These are phyloP conservation scores for Polydrusus tereticollis DNA, from an alignment of 2,888 invertebrate genomes.

Conservation along the genomic window DNA sequence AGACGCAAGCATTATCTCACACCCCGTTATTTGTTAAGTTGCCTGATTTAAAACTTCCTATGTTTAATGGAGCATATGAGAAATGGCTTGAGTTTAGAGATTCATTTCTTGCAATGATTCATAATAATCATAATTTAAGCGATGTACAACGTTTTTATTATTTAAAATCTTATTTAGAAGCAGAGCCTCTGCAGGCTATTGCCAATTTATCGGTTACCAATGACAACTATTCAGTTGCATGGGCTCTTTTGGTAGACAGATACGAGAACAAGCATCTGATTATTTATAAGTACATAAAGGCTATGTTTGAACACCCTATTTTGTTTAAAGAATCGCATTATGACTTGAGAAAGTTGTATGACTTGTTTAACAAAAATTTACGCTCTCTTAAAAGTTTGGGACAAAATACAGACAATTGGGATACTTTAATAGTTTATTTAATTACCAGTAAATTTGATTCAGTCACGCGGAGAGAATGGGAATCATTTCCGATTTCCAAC, in stretches of 20 bases:
- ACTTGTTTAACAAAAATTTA: not conserved
- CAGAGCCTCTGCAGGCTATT: not conserved
- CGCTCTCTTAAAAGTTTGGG: constrained; percentile 13
- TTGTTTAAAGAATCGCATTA: constrained; percentile 24
- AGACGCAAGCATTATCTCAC: no score
- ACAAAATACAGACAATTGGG: constrained; percentile 29
- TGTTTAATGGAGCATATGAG: no score
- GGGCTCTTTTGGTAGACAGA: constrained; percentile 22
- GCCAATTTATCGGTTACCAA: constrained; percentile 23
- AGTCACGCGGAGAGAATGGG: no score
- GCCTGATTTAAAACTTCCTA: not conserved
- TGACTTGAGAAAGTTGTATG: constrained; percentile 21
- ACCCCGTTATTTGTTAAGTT: no score
- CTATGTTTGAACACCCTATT: not conserved
- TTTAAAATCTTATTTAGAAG: no score
- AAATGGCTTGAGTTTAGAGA: no score
- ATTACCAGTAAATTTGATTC: constrained; percentile 7
- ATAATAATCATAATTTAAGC: no score
- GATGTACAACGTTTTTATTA: no score
- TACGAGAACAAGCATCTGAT: no score
- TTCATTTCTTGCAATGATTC: no score
- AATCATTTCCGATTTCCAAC: no score
- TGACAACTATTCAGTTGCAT: constrained; percentile 37
- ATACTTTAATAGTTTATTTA: constrained; percentile 30
- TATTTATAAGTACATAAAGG: no score